phyloP scores from a whole-genome alignment of 2,797 vertebrate genomes.

The Heliangelus exortis region DNA sequence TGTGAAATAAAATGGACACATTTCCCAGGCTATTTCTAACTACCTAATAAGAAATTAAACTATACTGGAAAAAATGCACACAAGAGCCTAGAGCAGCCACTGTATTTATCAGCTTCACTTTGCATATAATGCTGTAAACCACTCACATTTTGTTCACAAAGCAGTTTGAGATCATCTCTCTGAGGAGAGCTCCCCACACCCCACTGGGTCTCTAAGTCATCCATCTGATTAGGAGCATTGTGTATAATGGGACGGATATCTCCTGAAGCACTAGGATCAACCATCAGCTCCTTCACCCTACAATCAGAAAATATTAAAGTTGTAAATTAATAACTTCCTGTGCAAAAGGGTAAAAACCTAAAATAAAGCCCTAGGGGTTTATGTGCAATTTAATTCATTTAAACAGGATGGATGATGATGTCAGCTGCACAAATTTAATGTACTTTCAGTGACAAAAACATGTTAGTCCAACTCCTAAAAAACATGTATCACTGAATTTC shows the following conservation, averaged over 20 bases:
- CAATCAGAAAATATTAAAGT: conserved; percentile 23
- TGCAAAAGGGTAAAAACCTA: too few relatives aligned
- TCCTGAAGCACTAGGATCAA: conserved; percentile 33
- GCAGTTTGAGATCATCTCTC: conserved; percentile 93
- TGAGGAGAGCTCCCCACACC: conserved; percentile 92
- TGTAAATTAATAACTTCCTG: not conserved
- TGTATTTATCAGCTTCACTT: too few relatives aligned
- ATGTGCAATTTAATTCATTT: too few relatives aligned
- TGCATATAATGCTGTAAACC: not conserved
- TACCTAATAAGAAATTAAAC: too few relatives aligned
- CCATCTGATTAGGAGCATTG: too few relatives aligned
- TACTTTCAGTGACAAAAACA: too few relatives aligned
- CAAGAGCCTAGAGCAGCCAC: too few relatives aligned
- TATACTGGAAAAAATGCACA: not conserved
- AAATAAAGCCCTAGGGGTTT: too few relatives aligned
- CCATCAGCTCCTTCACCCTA: conserved; percentile 90
- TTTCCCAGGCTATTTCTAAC: not conserved
- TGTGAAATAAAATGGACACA: not conserved
- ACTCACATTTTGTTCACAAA: conserved; percentile 96
- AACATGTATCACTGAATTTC: too few relatives aligned
- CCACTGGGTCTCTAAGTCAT: conserved; percentile 86
- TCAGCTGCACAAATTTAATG: conserved; percentile 47
- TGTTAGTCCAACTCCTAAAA: too few relatives aligned
- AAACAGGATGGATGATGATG: too few relatives aligned
- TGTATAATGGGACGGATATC: too few relatives aligned